These are phyloP conservation scores for Potamarius usumacintae DNA, from an alignment of 2,113 vertebrate genomes.

Conservation along the genomic window DNA sequence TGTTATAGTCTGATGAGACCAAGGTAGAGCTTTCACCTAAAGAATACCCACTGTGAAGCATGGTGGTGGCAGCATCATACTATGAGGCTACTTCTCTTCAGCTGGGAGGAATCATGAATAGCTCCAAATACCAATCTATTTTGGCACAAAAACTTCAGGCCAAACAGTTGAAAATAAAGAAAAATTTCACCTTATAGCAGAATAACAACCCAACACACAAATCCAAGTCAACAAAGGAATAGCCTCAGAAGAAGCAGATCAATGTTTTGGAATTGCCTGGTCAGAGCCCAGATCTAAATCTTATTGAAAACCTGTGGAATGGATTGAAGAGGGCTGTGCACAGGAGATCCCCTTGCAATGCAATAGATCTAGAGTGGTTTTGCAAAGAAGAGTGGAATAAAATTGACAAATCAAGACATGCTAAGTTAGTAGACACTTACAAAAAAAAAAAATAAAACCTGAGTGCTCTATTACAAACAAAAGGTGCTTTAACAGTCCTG, in stretches of 20 bases:
- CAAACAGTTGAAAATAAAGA: background rate
- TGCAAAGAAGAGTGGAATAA: too few species aligned
- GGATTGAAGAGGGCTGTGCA: too few species aligned
- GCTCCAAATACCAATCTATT: background rate
- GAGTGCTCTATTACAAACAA: too few species aligned
- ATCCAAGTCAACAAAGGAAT: background rate
- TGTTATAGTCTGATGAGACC: too few species aligned
- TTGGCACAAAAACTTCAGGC: background rate
- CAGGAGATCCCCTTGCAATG: background rate
- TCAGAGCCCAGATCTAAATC: background rate
- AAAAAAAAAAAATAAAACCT: background rate
- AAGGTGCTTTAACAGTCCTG: too few species aligned
- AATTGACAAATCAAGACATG: background rate
- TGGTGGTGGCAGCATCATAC: background rate
- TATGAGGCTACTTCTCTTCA: too few species aligned
- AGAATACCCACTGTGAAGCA: background rate
- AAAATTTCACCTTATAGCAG: background rate
- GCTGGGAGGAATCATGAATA: too few species aligned
- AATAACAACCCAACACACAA: background rate
- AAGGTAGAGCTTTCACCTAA: background rate
- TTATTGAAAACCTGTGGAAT: too few species aligned
- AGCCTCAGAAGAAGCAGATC: background rate
- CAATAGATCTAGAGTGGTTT: background rate
- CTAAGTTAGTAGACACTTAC: background rate
- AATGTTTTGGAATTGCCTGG: background rate